Base-by-base conservation (phyloP, 2,797 vertebrate species). In the Mionectes olivaceus region DNA sequence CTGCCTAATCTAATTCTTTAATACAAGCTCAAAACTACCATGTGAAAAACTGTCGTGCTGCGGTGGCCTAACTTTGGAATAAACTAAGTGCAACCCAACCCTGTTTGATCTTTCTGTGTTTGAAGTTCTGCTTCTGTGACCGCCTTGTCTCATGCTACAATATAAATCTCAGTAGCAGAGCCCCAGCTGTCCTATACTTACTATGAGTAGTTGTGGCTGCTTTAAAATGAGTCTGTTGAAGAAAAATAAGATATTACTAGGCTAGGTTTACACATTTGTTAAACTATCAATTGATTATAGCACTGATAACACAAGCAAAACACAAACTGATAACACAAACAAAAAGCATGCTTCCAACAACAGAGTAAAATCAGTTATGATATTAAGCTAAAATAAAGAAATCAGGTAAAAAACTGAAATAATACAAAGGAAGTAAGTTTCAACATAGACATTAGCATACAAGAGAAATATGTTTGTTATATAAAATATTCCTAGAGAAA, bases 161-260 rank as follows among this genome's bases (percentile, higher is more conserved):
- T 0, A 0, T 9, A 39, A 68, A 5, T 6, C 9, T 61, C 35
- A 35, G 32, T 7, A 85, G 23, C 39, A 85, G 22, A 50, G 18
- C 3, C 9, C 4, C 1, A 4, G 6, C 5, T 28, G 6, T 35
- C 25, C 19, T 50, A 2, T 28, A 35, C 30, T 71, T 65, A 12
- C 5, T 19, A 1, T 35, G 8, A 37, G 17, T 41, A n/a, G 10
- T 10, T 60, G 6, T 46, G 12, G 3, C 7, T 57, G 49, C 33
- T 43, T 73, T 27, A 10, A 79, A 46, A 64, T 33, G 1, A 11
- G 2, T 32, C 9, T 61, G 2, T 28, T 33, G 32, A 68, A 64
- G 28, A 19, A 63, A 67, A 70, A 23, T 10, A 43, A 76, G 7
- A 19, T 60, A 39, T 28, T 73, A 27, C 13, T 37, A 28, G 46